Conservation (phyloP, 2,113 vertebrate species). For the Psophia crepitans region DNA sequence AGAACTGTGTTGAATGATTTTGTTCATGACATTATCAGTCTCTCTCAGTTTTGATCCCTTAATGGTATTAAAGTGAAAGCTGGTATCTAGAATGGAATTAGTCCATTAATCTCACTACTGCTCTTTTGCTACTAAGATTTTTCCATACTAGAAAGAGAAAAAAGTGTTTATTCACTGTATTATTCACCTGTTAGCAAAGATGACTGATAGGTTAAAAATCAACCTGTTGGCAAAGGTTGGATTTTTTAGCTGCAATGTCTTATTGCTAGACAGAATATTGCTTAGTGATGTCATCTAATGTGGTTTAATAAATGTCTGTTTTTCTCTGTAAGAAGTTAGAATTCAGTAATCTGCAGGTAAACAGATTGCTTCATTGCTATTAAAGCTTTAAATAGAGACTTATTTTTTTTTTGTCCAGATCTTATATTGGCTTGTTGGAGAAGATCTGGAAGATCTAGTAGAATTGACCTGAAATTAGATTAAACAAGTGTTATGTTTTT, state of each 20-base stretch:
- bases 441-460: neutral
- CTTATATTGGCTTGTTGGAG: neutral
- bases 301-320: neutral
- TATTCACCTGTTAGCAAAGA: neutral
- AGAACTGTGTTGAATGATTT: neutral
- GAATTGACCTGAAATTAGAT: neutral
- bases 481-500: neutral
- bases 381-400: neutral
- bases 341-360: neutral
- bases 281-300: neutral
- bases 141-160: neutral
- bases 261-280: neutral
- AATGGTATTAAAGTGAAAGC: slow-evolving; percentile 47
- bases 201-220: neutral
- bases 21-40: neutral
- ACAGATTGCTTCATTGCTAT: neutral
- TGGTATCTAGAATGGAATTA: slow-evolving; percentile 14
- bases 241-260: neutral
- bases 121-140: neutral
- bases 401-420: neutral
- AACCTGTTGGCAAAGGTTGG: neutral
- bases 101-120: slow-evolving; percentile 1
- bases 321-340: neutral
- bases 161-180: too few species aligned
- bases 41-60: slow-evolving; percentile 23